A percentile compares a stretch with the other conserved stretches of the same genome.
These are phyloP conservation scores for Ataeniobius toweri DNA, from an alignment of 2,797 vertebrate genomes.

Conservation along the genomic window DNA sequence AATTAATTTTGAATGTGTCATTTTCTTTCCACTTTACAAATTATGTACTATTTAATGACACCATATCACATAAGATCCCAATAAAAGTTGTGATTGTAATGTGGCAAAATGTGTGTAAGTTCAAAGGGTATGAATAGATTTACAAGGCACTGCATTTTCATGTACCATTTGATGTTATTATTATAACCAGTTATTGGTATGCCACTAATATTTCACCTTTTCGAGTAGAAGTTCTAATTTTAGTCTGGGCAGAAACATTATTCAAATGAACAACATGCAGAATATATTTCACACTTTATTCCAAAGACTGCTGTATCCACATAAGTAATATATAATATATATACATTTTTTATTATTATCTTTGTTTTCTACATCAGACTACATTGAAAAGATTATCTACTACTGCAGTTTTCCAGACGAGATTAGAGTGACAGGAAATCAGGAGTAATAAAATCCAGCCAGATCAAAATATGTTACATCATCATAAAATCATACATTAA, in stretches of 20 bases:
- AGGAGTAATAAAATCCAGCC: constrained; percentile 13
- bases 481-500: constrained; percentile 24
- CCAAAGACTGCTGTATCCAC: neutral
- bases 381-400: constrained; percentile 2
- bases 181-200: neutral
- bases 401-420: constrained; percentile 1
- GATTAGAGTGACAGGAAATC: constrained; percentile 26
- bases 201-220: neutral
- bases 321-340: neutral
- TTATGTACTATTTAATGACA: neutral
- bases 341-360: neutral
- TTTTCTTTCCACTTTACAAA: neutral
- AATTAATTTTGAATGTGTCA: neutral
- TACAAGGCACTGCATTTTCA: neutral
- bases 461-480: constrained; percentile 47
- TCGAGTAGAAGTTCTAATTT: neutral
- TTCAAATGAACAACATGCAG: neutral
- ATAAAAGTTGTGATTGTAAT: neutral
- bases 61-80: neutral
- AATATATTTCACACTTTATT: neutral
- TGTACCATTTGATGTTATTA: neutral
- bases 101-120: neutral
- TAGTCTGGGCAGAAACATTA: neutral
- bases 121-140: neutral
- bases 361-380: neutral